Conservation (phyloP, 2,888 invertebrate genomes). For the Heliconius aoede region DNA sequence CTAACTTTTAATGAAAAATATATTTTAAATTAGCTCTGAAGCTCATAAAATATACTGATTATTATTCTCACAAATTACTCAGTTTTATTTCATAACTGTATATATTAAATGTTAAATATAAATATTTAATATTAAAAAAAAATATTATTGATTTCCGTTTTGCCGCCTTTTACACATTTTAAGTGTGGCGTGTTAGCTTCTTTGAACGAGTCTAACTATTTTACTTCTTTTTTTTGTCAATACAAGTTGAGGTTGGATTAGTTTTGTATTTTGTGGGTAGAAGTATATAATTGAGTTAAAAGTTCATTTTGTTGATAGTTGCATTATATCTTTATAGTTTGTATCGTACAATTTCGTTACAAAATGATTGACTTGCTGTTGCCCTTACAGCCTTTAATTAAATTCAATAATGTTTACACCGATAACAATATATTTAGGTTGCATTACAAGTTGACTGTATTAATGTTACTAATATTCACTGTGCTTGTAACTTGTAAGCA, state of each 20-base stretch:
- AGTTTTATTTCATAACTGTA: neutral
- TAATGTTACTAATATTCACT: conserved; percentile 88
- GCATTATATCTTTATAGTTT: neutral
- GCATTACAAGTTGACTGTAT: conserved; percentile 89
- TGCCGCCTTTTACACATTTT: neutral
- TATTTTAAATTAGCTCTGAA: neutral
- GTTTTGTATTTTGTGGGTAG: conserved; percentile 7
- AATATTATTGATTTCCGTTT: conserved; percentile 12
- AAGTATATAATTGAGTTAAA: neutral
- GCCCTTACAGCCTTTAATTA: conserved; percentile 86
- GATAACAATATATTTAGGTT: conserved; percentile 90
- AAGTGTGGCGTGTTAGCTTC: neutral
- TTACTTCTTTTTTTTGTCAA: neutral
- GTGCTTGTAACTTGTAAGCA: conserved; percentile 91
- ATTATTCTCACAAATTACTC: neutral
- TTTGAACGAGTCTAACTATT: neutral
- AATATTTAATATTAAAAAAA: neutral
- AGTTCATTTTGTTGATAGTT: neutral
- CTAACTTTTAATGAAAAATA: neutral
- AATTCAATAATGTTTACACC: conserved; percentile 86
- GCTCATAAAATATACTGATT: neutral
- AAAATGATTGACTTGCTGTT: conserved; percentile 87
- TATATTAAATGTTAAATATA: no score
- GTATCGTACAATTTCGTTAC: neutral
- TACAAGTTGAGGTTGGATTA: neutral